These are phyloP conservation scores for Papilio elwesi DNA, from an alignment of 2,888 invertebrate genomes.

Conservation along the genomic window DNA sequence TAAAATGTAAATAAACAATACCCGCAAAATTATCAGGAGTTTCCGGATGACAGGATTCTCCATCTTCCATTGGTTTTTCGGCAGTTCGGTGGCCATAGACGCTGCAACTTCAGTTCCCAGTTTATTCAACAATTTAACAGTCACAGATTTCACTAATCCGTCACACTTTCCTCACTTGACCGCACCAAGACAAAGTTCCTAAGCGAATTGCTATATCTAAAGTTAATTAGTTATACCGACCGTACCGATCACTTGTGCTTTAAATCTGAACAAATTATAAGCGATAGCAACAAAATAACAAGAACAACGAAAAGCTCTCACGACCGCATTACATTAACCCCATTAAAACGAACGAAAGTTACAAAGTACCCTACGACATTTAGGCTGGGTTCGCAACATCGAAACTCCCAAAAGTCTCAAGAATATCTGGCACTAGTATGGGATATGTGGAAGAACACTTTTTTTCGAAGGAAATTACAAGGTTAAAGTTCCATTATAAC, in stretches of 20 bases:
- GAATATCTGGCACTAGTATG: neutral
- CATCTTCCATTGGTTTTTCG: slow-evolving; percentile 57
- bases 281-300: neutral
- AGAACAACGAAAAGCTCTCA: neutral
- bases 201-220: slow-evolving; percentile 15
- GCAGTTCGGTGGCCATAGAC: slow-evolving; percentile 20
- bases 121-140: slow-evolving; percentile 48
- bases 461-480: too few relatives aligned
- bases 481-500: too few relatives aligned
- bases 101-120: slow-evolving; percentile 39
- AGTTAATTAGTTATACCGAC: slow-evolving; percentile 1
- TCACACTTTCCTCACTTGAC: slow-evolving; percentile 65
- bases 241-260: neutral
- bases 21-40: slow-evolving; percentile 64
- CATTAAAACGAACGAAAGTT: slow-evolving; percentile 7
- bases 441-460: neutral
- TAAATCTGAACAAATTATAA: slow-evolving; percentile 5
- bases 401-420: neutral
- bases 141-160: slow-evolving; percentile 63
- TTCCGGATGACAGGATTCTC: slow-evolving; percentile 60
- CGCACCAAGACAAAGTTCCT: slow-evolving; percentile 51
- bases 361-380: neutral
- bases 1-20: slow-evolving; percentile 48
- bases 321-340: neutral
- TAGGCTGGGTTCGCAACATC: neutral